These are phyloP conservation scores for Prosopocoilus inquinatus DNA, from an alignment of 2,888 invertebrate species.

Conservation along the genomic window DNA sequence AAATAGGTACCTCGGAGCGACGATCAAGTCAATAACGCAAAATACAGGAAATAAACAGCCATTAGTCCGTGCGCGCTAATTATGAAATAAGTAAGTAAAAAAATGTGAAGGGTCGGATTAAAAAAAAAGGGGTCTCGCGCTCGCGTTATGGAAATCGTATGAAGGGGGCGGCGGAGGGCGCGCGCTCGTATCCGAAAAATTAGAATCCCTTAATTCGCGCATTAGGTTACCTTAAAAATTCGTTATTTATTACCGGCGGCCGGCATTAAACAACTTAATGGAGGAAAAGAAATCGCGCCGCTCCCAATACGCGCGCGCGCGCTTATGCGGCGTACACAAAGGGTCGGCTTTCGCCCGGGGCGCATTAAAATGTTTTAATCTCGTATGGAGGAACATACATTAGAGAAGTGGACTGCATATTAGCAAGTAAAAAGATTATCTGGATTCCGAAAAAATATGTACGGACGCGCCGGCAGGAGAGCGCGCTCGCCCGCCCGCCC, in stretches of 20 bases:
- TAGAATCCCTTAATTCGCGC: conserved; percentile 40
- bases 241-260: conserved; percentile 40
- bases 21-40: too few species aligned
- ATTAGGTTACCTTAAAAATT: conserved; percentile 45
- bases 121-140: not conserved
- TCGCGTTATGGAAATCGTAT: not conserved
- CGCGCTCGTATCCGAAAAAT: conserved; percentile 36
- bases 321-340: conserved; percentile 18
- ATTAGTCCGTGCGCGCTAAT: too few species aligned
- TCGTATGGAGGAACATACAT: conserved; percentile 39
- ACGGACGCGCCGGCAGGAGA: not conserved
- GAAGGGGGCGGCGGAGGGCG: not conserved
- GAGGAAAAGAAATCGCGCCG: conserved; percentile 35
- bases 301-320: not conserved
- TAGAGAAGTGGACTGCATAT: conserved; percentile 36
- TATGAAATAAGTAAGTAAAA: not conserved
- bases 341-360: conserved; percentile 35
- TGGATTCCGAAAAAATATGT: conserved; percentile 17
- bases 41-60: too few species aligned
- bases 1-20: too few species aligned
- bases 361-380: conserved; percentile 43
- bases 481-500: not conserved
- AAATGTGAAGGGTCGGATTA: not conserved
- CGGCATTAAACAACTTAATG: conserved; percentile 34
- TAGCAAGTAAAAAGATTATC: conserved; percentile 47